Evolutionary conservation across 1,140 invertebrate species (phyloP).

Genomic region (Drosophila nigrodunni): DNA sequence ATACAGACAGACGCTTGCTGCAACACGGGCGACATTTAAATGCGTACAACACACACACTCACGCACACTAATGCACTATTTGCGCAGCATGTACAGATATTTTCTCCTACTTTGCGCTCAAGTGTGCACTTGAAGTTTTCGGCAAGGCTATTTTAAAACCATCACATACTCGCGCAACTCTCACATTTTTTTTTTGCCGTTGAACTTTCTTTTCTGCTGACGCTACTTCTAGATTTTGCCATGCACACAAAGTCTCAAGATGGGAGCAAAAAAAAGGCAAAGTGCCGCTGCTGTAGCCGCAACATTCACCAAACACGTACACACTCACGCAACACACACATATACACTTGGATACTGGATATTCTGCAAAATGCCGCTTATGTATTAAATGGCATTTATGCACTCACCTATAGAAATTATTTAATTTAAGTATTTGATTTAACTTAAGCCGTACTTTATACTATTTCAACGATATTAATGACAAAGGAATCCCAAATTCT

Average conservation of each 20-base stretch:
- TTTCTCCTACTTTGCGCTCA: constrained; percentile 52
- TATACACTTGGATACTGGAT: constrained; percentile 21
- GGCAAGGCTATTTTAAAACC: constrained; percentile 77
- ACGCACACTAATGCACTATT: constrained; percentile 45
- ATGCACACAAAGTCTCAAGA: constrained; percentile 58
- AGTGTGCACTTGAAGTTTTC: constrained; percentile 82
- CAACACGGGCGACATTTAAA: constrained; percentile 77
- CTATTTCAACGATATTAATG: constrained; percentile 32
- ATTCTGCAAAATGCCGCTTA: constrained; percentile 12
- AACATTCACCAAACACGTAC: constrained; percentile 52
- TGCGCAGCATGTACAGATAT: constrained; percentile 62
- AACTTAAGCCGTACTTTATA: constrained; percentile 28
- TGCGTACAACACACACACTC: constrained; percentile 58
- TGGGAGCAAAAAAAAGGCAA: constrained; percentile 43
- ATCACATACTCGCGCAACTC: constrained; percentile 67
- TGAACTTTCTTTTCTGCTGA: constrained; percentile 82
- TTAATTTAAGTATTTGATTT: constrained; percentile 14
- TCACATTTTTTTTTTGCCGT: constrained; percentile 54
- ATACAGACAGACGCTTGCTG: constrained; percentile 43
- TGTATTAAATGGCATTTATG: not conserved
- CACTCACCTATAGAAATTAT: constrained; percentile 44
- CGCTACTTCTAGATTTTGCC: constrained; percentile 80
- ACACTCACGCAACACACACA: constrained; percentile 30
- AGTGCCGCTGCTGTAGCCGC: constrained; percentile 50
- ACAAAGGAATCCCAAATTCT: constrained; percentile 45